Evolutionary conservation across 2,888 invertebrate species (phyloP).

Genomic region (Ophion ellenae): DNA sequence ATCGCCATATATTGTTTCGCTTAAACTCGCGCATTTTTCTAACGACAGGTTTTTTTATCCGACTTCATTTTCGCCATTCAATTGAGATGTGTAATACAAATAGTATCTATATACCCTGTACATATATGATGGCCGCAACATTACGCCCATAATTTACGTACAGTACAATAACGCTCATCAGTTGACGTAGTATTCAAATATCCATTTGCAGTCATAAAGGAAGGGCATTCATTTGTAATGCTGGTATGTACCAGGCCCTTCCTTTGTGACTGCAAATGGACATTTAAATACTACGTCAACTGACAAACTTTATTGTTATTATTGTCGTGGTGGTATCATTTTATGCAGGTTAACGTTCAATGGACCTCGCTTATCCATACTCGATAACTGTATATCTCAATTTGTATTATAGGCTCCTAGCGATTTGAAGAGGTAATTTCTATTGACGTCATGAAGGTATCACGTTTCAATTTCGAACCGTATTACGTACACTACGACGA

Average conservation of each 20-base stretch:
- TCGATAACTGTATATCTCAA: not conserved
- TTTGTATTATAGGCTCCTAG: not conserved
- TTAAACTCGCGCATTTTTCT: no score
- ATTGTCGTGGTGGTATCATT: not conserved
- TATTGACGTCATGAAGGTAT: constrained; percentile 3
- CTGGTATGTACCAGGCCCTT: no score
- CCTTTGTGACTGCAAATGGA: constrained; percentile 18
- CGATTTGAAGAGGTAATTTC: not conserved
- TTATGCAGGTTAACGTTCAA: constrained; percentile 3
- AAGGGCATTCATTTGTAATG: no score
- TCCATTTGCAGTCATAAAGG: constrained; percentile 14
- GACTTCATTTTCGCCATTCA: no score
- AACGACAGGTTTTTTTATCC: no score
- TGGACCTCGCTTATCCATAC: not conserved
- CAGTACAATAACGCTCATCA: constrained; percentile 10
- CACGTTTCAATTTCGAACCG: not conserved
- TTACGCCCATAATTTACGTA: no score
- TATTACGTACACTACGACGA: no score
- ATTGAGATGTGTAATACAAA: constrained; percentile 9
- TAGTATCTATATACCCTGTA: no score
- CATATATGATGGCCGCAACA: no score
- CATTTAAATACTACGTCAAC: constrained; percentile 43
- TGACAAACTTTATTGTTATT: constrained; percentile 21
- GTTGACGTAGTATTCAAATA: constrained; percentile 46
- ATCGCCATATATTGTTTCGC: no score